Base-by-base conservation (phyloP, 2,113 vertebrate genomes). In the Pelodiscus sinensis region DNA sequence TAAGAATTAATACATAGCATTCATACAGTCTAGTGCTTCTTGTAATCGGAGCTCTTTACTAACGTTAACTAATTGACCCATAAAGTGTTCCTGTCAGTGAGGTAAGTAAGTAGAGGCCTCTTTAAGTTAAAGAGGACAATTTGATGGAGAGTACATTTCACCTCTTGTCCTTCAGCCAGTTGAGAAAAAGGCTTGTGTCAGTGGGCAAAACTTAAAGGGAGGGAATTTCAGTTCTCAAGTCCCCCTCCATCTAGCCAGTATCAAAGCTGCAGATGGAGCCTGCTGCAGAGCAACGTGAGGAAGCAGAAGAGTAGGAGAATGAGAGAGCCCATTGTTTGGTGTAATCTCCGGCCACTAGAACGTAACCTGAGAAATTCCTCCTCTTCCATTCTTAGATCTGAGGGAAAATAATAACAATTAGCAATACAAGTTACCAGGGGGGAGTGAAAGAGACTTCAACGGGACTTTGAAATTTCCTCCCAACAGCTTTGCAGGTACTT, bases 1-100 rank as follows among this genome's bases (percentile, higher is more conserved):
- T 81, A 90, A 95, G 50, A 96, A 96, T 97, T 95, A 96, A 97
- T 96, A 97, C 2, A 92, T 87, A 86, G 82, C 54, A 88, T 85
- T 93, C 3, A 92, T 94, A 97, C 86, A 96, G 89, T 75, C 38
- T 94, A 57, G 60, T n/a, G 29, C 84, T 94, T 84, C 91, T 79
- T 94, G 86, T 81, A 91, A 87, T 4, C 10, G 9, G 75, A 55
- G 3, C 3, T 55, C 82, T 91, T 89, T 38, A 89, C 56, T 31
- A 94, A 1, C 24, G 56, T 91, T 81, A 79, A 75, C 62, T 57
- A 91, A 57, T n/a, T 38, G 87, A 10, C 52, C 78, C 2, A 50
- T 73, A 73, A 54, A 79, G 58, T 89, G 88, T 29, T n/a, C 81
- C 60, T 68, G 55, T 35, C 18, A 38, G 15, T 71, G 54, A 90